Percentiles rank a stretch among this genome's conserved stretches.
Conservation (phyloP, 2,797 vertebrate species). For the Crenichthys baileyi region DNA sequence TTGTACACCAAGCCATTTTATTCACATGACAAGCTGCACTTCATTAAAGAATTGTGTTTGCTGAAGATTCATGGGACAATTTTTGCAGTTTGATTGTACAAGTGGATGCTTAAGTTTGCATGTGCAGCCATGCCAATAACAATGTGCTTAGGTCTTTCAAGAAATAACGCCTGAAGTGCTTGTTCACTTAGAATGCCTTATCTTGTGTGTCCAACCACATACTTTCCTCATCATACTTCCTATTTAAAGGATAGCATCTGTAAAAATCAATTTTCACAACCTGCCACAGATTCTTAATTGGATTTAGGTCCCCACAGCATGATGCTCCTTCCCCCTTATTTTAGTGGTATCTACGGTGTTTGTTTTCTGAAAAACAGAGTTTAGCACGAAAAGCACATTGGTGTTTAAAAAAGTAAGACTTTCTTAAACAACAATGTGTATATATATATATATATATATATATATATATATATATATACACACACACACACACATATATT, state of each 20-base stretch:
- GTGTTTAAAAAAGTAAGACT: too few relatives aligned
- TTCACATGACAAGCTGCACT: slow-evolving; percentile 17
- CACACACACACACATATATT: too few relatives aligned
- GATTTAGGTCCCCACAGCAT: not conserved
- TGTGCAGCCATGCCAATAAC: slow-evolving; percentile 57
- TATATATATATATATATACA: too few relatives aligned
- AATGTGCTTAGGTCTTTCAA: slow-evolving; percentile 56
- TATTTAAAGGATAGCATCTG: not conserved
- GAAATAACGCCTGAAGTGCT: slow-evolving; percentile 58
- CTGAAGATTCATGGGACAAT: not conserved
- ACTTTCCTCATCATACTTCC: not conserved
- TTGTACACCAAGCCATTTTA: not conserved
- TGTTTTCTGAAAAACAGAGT: too few relatives aligned
- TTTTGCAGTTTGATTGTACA: not conserved
- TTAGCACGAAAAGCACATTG: not conserved
- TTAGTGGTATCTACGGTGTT: too few relatives aligned
- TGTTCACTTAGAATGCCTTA: slow-evolving; percentile 60
- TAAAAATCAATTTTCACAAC: not conserved
- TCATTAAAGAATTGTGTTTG: slow-evolving; percentile 12
- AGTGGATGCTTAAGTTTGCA: not conserved
- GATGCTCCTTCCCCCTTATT: not conserved
- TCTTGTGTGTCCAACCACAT: slow-evolving; percentile 8
- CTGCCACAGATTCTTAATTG: not conserved
- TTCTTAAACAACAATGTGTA: too few relatives aligned
- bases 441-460: too few relatives aligned